A percentile compares a stretch with the other conserved stretches of the same genome.
Conservation (phyloP, 1,140 invertebrate species). For the Latrodectus geometricus region DNA sequence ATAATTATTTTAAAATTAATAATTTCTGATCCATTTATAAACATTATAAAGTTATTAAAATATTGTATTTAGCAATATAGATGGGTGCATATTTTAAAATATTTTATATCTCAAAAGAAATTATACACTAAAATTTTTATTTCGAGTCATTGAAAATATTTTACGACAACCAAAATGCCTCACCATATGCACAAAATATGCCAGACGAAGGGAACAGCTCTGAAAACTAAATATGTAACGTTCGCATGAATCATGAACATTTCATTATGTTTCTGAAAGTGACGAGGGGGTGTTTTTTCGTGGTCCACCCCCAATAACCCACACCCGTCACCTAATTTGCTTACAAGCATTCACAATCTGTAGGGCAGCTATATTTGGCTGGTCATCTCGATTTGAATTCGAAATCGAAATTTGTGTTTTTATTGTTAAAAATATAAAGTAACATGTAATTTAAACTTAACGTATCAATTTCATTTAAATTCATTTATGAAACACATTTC, state of each 20-base stretch:
- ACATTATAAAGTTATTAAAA: too few relatives aligned
- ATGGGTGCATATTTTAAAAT: too few relatives aligned
- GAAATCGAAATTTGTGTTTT: not conserved
- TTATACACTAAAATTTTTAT: too few relatives aligned
- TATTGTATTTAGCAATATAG: too few relatives aligned
- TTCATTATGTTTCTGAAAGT: constrained; percentile 34
- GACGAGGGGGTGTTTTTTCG: not conserved
- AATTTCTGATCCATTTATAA: too few relatives aligned
- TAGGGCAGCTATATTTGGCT: constrained; percentile 22
- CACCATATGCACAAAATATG: not conserved
- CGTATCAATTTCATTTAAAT: too few relatives aligned
- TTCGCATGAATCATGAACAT: constrained; percentile 52
- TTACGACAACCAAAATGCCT: not conserved
- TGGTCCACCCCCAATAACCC: not conserved
- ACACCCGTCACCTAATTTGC: constrained; percentile 31
- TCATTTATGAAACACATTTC: too few relatives aligned
- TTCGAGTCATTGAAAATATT: too few relatives aligned
- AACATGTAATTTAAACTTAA: too few relatives aligned
- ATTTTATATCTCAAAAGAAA: too few relatives aligned
- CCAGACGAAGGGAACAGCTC: not conserved
- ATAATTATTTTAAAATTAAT: too few relatives aligned
- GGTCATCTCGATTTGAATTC: constrained; percentile 8
- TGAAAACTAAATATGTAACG: constrained; percentile 41
- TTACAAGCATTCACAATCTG: not conserved
- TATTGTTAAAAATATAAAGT: too few relatives aligned